A percentile compares a stretch with the other conserved stretches of the same genome.
These are phyloP conservation scores for rabbit (Oryctolagus cuniculus) DNA, from an alignment of 2,113 vertebrate species.

Conservation along the genomic window mOryCun1.1 NC_091449.1:61711501-61712000, in stretches of 20 bases:
- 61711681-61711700: slow-evolving; percentile 27
- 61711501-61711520: accelerated
- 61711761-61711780: too few species aligned
- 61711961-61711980: not conserved
- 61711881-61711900: not conserved
- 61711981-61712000: accelerated
- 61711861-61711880: too few species aligned
- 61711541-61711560: accelerated
- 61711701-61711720: not conserved
- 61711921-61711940: not conserved
- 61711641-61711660: not conserved
- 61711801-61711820: not conserved
- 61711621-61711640: not conserved
- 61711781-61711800: too few species aligned
- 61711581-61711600: accelerated
- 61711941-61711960: not conserved
- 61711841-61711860: not conserved
- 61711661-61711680: not conserved
- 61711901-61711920: not conserved
- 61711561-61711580: not conserved
- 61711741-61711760: not conserved
- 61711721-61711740: not conserved
- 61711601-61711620: not conserved
- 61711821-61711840: not conserved
- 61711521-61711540: not conserved